Base-by-base conservation (phyloP, 2,888 invertebrate species). In the Amblyjoppa proteus region DNA sequence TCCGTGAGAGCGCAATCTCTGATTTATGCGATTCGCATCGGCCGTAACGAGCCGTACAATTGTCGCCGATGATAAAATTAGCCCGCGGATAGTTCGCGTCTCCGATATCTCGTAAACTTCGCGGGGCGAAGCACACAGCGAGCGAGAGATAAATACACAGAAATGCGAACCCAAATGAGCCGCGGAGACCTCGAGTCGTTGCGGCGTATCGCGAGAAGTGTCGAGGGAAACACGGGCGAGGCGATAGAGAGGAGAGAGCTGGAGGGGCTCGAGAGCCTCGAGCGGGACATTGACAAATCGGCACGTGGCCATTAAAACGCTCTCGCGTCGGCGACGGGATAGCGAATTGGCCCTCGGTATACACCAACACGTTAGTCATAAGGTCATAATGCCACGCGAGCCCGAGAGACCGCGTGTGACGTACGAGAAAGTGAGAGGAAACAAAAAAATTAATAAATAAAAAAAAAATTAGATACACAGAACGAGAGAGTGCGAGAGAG, bases 31-130 rank as follows among this genome's bases (percentile, higher is more conserved):
- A 49, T 34, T 61, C 34, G 61, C 31, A 61, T 61, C 34, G 61
- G 20, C 61, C 56, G 25, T 74, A 58, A 56, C 74, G 58, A 16
- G 53, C 51, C n/a, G 58, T 74, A 45, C 68, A 74, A 81, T 74
- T 81, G 81, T 81, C 73, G 58, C 74, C 74, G 81, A 81, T 74
- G 81, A 81, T 74, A 74, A 74, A 74, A 81, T 81, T 81, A 81
- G 58, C 74, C 28, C 74, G 31, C 16, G 34, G 56, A 68, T 66
- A 5, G 56, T 28, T 74, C 25, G 49, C 75, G 45, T 69, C 9
- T 56, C 45, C 58, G 68, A 41, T 56, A 53, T 53, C 45, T 49
- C 56, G 38, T 53, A 53, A 64, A 45, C 4, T 16, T 28, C 20
- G 49, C 34, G 68, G 16, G 41, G 13, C n/a, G n/a, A n/a, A n/a